These are phyloP conservation scores for Polyodon spathula DNA, from an alignment of 2,113 vertebrate species.

Conservation along the genomic window DNA sequence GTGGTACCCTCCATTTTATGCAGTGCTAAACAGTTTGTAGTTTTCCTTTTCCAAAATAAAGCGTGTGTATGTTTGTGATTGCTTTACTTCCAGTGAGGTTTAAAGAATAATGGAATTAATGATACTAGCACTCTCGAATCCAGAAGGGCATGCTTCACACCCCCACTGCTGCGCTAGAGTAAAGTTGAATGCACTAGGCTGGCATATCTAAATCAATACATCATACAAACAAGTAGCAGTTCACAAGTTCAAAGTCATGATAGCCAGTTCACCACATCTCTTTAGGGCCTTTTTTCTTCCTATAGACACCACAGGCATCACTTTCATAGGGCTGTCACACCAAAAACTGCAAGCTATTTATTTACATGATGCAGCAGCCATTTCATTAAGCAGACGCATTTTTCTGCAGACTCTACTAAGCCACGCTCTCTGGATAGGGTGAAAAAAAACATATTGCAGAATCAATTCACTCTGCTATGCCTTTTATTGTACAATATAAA, in stretches of 20 bases:
- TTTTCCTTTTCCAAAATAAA: slow-evolving; percentile 2
- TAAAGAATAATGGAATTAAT: slow-evolving; percentile 9
- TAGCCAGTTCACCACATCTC: slow-evolving; percentile 57
- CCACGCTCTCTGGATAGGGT: neutral
- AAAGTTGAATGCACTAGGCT: slow-evolving; percentile 48
- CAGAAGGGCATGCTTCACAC: slow-evolving; percentile 26
- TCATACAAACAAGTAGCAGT: slow-evolving; percentile 63
- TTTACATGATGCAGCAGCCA: slow-evolving; percentile 86
- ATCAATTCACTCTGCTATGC: neutral
- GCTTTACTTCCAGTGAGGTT: slow-evolving; percentile 14
- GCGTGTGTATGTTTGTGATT: slow-evolving; percentile 5
- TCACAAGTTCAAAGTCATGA: slow-evolving; percentile 76
- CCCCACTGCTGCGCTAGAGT: slow-evolving; percentile 35
- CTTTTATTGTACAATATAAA: slow-evolving; percentile 26
- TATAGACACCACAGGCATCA: slow-evolving; percentile 65
- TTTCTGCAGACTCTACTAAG: slow-evolving; percentile 35
- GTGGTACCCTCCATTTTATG: slow-evolving; percentile 21
- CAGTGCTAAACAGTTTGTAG: slow-evolving; percentile 21
- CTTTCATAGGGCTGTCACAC: slow-evolving; percentile 77
- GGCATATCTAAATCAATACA: slow-evolving; percentile 63
- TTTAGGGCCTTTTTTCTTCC: slow-evolving; percentile 58
- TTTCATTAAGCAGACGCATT: slow-evolving; percentile 82
- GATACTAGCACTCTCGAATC: slow-evolving; percentile 2
- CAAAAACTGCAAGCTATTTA: slow-evolving; percentile 87
- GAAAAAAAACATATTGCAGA: neutral